Conservation (phyloP, 2,888 invertebrate species). For the Pristionchus japonicus region DNA sequence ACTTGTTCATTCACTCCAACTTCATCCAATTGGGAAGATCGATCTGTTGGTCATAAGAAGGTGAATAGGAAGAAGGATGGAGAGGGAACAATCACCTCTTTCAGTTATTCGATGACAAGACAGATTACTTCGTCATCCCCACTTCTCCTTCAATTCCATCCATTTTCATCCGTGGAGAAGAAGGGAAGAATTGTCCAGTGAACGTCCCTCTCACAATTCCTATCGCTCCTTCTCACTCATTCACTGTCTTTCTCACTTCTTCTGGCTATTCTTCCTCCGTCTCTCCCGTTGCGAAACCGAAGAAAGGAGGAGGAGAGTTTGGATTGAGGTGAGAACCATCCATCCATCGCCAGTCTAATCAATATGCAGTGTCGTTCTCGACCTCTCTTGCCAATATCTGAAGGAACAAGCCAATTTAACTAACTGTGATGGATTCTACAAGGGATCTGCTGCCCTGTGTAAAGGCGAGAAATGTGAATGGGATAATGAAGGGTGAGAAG, state of each 20-base stretch:
- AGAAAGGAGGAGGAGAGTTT: slow-evolving; percentile 28
- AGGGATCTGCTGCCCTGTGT: slow-evolving; percentile 7
- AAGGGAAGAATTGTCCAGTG: slow-evolving; percentile 33
- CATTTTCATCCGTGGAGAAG: slow-evolving; percentile 1
- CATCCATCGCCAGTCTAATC: not conserved
- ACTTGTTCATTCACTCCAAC: not conserved
- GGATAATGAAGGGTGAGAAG: not conserved
- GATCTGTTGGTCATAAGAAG: not conserved
- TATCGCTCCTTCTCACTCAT: not conserved
- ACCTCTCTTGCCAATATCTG: not conserved
- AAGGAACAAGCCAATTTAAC: not conserved
- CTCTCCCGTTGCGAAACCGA: not conserved
- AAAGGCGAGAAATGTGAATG: slow-evolving; percentile 26
- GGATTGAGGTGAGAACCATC: slow-evolving; percentile 20
- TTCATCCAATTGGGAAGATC: not conserved
- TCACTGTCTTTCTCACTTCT: slow-evolving; percentile 14
- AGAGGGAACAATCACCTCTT: not conserved
- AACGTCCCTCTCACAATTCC: not conserved
- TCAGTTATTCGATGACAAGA: slow-evolving; percentile 18
- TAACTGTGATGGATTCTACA: slow-evolving; percentile 24
- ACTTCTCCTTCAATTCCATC: slow-evolving; percentile 11
- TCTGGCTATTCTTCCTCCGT: slow-evolving; percentile 3
- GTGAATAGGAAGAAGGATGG: not conserved
- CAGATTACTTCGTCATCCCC: not conserved
- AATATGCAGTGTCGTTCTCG: slow-evolving; percentile 38